Base-by-base conservation (phyloP, 2,888 invertebrate genomes). In the Troilus luridus region DNA sequence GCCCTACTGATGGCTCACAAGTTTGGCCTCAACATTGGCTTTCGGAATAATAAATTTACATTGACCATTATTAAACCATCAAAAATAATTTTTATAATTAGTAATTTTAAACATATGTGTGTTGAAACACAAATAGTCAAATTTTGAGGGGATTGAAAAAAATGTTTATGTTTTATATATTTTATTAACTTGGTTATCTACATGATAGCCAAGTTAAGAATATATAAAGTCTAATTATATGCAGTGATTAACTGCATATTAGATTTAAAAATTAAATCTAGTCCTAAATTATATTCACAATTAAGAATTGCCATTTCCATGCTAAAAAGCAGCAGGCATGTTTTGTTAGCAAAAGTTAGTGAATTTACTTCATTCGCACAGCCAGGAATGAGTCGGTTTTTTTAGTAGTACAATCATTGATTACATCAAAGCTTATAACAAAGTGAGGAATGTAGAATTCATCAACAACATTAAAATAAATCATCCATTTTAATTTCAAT, bases 401-500 rank as follows among this genome's bases (percentile, higher is more conserved):
- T 6, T 41, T 41, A 41, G 5, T 41, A 1, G 0, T 41, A 77
- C 7, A 12, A 41, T 24, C 19, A 77, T 77, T 41, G 1, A 41
- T 41, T 41, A 41, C 5, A 77, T 77, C 27, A 77, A 41, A 77
- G 72, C 14, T 41, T 41, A 41, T 19, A 41, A 77, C 27, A 77
- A 77, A 77, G 17, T 77, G 72, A 19, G 72, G 17, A 41, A 67
- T 67, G 27, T 24, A 14, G 14, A 41, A 77, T 77, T 27, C 41
- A 77, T 17, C 27, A 14, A 77, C 72, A 72, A 27, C 27, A 27
- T 14, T 72, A 11, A n/a, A n/a, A 72, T 27, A 72, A 72, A 72
- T 27, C 72, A 27, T 72, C 14, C 72, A 27, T 27, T 72, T 72
- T 72, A 72, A 72, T 72, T 72, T 27, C 27, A 59, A 88, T 88